These are phyloP conservation scores for Sialia sialis DNA, from an alignment of 2,113 vertebrate species.

Conservation along the genomic window DNA sequence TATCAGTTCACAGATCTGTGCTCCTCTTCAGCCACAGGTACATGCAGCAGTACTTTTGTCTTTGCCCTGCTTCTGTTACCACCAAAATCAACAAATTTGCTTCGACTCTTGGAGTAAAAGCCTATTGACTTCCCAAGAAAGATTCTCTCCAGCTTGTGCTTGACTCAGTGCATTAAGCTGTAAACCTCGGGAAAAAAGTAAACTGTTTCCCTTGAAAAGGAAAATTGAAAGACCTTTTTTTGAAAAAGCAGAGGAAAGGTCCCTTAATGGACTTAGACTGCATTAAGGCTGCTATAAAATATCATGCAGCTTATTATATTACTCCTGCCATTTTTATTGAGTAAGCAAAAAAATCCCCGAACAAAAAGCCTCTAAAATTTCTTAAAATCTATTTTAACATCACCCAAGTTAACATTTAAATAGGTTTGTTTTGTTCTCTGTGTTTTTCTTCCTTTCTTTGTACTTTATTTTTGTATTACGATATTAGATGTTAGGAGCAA, in stretches of 20 bases:
- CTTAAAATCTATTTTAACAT: slow-evolving; percentile 18
- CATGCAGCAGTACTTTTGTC: neutral
- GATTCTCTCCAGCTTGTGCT: neutral
- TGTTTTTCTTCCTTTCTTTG: neutral
- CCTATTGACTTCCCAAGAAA: neutral
- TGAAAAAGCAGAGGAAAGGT: neutral
- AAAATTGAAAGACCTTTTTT: neutral
- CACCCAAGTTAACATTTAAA: neutral
- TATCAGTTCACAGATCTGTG: neutral
- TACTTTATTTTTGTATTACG: neutral
- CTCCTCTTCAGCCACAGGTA: neutral
- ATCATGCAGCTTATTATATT: neutral
- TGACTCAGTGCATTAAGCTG: neutral
- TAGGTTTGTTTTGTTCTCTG: neutral
- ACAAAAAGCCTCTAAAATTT: neutral
- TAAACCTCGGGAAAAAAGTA: neutral
- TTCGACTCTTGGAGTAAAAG: neutral
- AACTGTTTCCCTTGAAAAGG: neutral
- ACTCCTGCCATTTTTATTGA: slow-evolving; percentile 2
- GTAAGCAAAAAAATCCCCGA: neutral
- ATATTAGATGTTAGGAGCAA: neutral
- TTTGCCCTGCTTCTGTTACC: neutral
- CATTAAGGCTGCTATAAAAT: slow-evolving; percentile 13
- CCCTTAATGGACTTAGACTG: neutral
- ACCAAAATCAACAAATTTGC: neutral